Conservation (phyloP, 2,888 invertebrate genomes). For the Xestia rhomboidea region DNA sequence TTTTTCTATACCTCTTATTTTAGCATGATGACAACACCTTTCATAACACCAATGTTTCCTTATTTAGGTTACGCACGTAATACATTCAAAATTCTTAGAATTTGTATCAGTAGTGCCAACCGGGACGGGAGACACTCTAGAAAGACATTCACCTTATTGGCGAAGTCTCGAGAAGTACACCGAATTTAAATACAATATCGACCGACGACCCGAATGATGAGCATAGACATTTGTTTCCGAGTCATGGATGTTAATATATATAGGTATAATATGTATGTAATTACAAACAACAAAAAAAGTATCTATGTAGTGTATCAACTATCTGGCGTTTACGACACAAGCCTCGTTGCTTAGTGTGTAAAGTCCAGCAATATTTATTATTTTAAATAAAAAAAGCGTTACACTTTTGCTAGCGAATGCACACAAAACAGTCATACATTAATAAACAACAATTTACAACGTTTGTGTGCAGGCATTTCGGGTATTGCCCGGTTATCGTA, state of each 20-base stretch:
- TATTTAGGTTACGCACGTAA: not conserved
- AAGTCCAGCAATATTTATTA: too few species aligned
- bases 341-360: too few species aligned
- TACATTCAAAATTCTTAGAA: not conserved
- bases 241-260: too few species aligned
- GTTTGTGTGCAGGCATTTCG: constrained; percentile 40
- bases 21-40: not conserved
- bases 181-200: not conserved
- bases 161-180: not conserved
- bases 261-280: too few species aligned
- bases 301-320: too few species aligned
- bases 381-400: not conserved
- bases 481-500: constrained; percentile 56
- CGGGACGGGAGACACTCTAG: not conserved
- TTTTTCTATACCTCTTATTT: not conserved
- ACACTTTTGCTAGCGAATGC: constrained; percentile 51
- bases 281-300: too few species aligned
- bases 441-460: constrained; percentile 53
- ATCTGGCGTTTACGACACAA: too few species aligned
- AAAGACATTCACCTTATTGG: not conserved
- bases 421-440: constrained; percentile 39
- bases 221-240: too few species aligned
- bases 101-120: not conserved
- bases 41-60: not conserved
- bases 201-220: too few species aligned